These are phyloP conservation scores for Synergus japonicus DNA, from an alignment of 2,888 invertebrate genomes.

Conservation along the genomic window DNA sequence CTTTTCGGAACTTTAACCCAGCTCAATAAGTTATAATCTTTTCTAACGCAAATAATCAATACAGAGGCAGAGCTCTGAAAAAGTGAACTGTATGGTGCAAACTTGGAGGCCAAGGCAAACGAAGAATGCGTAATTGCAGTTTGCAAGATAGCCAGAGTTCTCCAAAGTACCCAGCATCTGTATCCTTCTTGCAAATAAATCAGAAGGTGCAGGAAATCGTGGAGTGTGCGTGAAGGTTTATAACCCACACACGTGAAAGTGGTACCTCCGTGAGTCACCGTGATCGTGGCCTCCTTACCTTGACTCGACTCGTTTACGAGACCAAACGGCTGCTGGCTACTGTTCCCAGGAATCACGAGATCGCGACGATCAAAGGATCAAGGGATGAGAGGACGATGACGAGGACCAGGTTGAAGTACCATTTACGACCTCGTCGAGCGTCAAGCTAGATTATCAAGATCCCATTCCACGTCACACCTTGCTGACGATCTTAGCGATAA, in stretches of 20 bases:
- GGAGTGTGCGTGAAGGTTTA: constrained; percentile 7
- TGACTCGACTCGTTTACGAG: constrained; percentile 65
- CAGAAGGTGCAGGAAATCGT: neutral
- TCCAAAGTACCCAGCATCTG: neutral
- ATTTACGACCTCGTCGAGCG: constrained; percentile 58
- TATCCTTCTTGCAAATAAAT: neutral
- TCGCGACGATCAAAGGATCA: constrained; percentile 65
- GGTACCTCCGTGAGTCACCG: constrained; percentile 50
- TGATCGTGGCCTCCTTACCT: constrained; percentile 70
- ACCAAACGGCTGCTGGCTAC: constrained; percentile 56
- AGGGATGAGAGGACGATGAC: constrained; percentile 59
- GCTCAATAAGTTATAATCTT: neutral
- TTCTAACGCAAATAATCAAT: neutral
- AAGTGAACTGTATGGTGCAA: neutral
- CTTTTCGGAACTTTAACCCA: too few relatives aligned
- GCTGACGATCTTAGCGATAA: constrained; percentile 58
- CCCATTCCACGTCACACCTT: constrained; percentile 58
- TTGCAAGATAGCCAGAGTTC: neutral
- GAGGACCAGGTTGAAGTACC: constrained; percentile 51
- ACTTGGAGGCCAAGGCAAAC: neutral
- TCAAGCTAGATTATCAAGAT: constrained; percentile 61
- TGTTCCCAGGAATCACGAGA: constrained; percentile 66
- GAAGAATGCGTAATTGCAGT: constrained; percentile 12
- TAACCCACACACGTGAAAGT: neutral
- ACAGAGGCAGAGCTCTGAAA: neutral